Evolutionary conservation across 2,888 invertebrate species (phyloP), one percentile per base, ranked within the genome.

Genomic region (Graphium colonna): DNA sequence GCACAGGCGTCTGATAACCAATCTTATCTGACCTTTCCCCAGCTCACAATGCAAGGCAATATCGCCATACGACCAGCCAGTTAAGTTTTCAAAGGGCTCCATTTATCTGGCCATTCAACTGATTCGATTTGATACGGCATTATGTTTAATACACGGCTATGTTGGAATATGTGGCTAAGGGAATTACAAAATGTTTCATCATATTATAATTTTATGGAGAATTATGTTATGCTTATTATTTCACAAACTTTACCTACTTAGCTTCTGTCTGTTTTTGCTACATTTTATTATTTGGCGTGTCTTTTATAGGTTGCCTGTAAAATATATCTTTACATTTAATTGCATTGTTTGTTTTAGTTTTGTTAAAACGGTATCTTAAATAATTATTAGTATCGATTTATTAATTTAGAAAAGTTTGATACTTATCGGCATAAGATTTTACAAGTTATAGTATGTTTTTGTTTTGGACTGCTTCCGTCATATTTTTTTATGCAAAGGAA

Each of bases 61-160:
- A 43, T 39, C 47, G 42, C 39, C 42, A 52, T 33, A 56, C 18
- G 40, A 51, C 31, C 39, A 48, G 16, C 31, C 18, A 51, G 41
- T 56, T 57, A 53, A 52, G 46, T 49, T 56, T 40, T 18, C 16
- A 31, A 36, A 42, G 28, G 61, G 76, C 40, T 74, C 81, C 64
- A 42, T 31, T 55, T 60, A 36, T 50, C 54, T 81, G 82, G 82
- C 64, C 63, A 52, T 60, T 52, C 63, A 59, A 61, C 68, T 74
- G 77, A 82, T 80, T 77, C 67, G 68, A 80, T 82, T 75, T 66
- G 83, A 75, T 77, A 82, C 74, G 79, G 74, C 74, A 71, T 75
- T 75, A 71, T 71, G 67, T 75, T 75, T 69, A 57, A 68, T 71
- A 79, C 79, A 79, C 77, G 78, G 79, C 79, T 76, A 81, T 81